Evolutionary conservation across 1,140 invertebrate species (phyloP).

Genomic region (Drosophila miranda): DNA sequence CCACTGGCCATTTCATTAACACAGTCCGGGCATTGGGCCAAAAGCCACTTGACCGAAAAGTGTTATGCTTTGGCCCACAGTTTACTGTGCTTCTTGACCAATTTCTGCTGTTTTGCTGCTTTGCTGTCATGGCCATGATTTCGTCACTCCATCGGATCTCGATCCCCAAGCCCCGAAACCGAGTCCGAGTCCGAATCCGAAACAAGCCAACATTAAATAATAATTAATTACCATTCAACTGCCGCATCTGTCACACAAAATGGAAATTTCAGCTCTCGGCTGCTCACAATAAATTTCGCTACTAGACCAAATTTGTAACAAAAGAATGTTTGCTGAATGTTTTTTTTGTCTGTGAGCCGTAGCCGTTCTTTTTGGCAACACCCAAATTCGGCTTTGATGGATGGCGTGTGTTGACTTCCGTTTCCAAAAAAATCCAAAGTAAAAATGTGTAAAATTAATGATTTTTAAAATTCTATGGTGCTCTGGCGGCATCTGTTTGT

Average conservation of each 20-base stretch:
- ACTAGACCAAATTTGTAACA: slow-evolving; percentile 64
- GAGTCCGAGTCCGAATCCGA: too few species aligned
- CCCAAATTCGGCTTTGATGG: slow-evolving; percentile 46
- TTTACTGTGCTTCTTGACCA: slow-evolving; percentile 17
- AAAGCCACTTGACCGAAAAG: slow-evolving; percentile 47
- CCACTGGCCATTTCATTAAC: slow-evolving; percentile 36
- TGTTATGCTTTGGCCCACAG: slow-evolving; percentile 28
- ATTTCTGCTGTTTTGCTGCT: slow-evolving; percentile 10
- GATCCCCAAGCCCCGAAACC: background rate
- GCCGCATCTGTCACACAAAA: slow-evolving; percentile 60
- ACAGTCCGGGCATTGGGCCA: slow-evolving; percentile 41
- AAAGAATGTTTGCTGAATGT: slow-evolving; percentile 39
- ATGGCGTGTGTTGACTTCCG: slow-evolving; percentile 64
- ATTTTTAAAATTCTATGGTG: slow-evolving; percentile 11
- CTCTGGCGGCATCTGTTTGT: background rate
- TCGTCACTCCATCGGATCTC: slow-evolving; percentile 17
- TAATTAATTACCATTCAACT: slow-evolving; percentile 55
- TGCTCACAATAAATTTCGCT: slow-evolving; percentile 61
- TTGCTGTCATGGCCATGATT: slow-evolving; percentile 41
- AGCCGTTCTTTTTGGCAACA: slow-evolving; percentile 33
- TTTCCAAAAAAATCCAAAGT: slow-evolving; percentile 11
- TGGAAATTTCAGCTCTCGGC: slow-evolving; percentile 33
- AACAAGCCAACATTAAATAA: slow-evolving; percentile 30
- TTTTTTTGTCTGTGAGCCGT: slow-evolving; percentile 8
- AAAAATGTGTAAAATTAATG: slow-evolving; percentile 38